phyloP scores from a whole-genome alignment of 2,888 invertebrate species.

The Lycaena phlaeas region DNA sequence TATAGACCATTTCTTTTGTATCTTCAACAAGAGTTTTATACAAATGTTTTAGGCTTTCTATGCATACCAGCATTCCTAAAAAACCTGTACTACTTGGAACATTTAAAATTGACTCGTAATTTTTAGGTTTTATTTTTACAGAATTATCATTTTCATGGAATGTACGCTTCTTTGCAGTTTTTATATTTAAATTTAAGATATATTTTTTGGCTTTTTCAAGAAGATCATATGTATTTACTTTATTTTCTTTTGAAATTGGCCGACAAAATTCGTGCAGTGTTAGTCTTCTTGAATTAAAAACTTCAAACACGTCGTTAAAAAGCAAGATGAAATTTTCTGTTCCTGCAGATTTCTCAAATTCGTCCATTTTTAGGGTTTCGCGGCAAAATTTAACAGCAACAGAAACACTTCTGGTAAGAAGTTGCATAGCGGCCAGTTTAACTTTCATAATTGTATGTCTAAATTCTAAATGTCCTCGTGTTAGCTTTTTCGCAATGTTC shows the following conservation, averaged over 20 bases:
- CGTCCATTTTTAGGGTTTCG: constrained; percentile 12
- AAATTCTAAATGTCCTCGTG: too few species aligned
- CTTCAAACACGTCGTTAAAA: constrained; percentile 19
- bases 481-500: constrained; percentile 18
- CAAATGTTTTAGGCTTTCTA: constrained; percentile 10
- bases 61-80: background rate
- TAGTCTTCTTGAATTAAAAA: constrained; percentile 16
- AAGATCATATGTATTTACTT: too few species aligned
- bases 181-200: too few species aligned
- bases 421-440: constrained; percentile 20
- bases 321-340: constrained; percentile 16
- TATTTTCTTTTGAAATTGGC: too few species aligned
- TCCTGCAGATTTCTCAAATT: constrained; percentile 13
- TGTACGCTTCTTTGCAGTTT: background rate
- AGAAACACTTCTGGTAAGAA: constrained; percentile 20
- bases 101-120: background rate
- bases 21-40: constrained; percentile 10
- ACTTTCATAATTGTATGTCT: constrained; percentile 21
- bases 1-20: background rate
- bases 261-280: too few species aligned
- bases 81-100: background rate
- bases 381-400: constrained; percentile 17
- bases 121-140: constrained; percentile 1
- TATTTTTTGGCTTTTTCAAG: too few species aligned
- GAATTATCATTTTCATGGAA: background rate